Evolutionary conservation across 2,888 invertebrate species (phyloP).

Genomic region (Tiphia femorata): DNA sequence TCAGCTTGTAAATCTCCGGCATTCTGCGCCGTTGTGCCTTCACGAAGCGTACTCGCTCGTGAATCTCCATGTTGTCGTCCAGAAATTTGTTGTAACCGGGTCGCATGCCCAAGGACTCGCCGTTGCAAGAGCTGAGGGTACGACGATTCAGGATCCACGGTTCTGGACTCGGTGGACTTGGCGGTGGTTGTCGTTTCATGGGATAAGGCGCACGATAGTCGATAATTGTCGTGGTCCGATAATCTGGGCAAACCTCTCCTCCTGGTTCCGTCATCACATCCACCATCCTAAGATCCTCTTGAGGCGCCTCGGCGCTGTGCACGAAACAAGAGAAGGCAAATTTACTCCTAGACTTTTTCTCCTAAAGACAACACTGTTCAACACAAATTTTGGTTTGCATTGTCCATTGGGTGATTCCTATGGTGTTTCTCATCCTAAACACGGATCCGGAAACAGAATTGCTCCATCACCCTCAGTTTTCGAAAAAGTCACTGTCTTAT

Average conservation of each 20-base stretch:
- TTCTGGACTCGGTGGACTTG: conserved; percentile 26
- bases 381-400: too few relatives aligned
- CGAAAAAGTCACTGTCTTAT: not conserved
- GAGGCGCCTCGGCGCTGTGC: conserved; percentile 22
- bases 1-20: too few relatives aligned
- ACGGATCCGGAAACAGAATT: too few relatives aligned
- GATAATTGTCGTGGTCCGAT: conserved; percentile 40
- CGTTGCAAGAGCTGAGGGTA: conserved; percentile 42
- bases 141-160: conserved; percentile 52
- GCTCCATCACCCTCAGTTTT: too few relatives aligned
- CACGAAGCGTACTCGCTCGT: too few relatives aligned
- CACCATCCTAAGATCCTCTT: conserved; percentile 16
- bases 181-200: conserved; percentile 21
- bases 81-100: conserved; percentile 43
- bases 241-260: conserved; percentile 28
- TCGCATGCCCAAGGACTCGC: conserved; percentile 41
- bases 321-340: too few relatives aligned
- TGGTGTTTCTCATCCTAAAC: too few relatives aligned
- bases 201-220: conserved; percentile 42
- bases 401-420: too few relatives aligned
- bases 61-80: conserved; percentile 51
- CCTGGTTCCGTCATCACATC: conserved; percentile 31
- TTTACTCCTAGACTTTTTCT: not conserved
- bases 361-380: not conserved
- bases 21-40: too few relatives aligned